Percentiles rank a stretch among this genome's conserved stretches.
Conservation (phyloP, 2,888 invertebrate species). For the Dexiosoma caninum region DNA sequence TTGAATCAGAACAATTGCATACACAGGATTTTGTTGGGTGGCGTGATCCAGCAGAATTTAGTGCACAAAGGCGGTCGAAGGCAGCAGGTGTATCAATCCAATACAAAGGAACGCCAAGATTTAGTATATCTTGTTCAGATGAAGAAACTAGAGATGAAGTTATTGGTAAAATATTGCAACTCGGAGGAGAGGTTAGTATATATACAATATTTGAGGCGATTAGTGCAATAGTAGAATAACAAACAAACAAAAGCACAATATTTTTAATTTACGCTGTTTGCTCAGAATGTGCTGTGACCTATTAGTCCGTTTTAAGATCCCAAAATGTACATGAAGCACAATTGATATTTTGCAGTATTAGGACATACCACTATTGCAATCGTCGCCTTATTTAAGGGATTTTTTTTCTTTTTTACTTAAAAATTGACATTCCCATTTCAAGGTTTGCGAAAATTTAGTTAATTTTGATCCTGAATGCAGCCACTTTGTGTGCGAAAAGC, state of each 20-base stretch:
- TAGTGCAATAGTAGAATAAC: too few relatives aligned
- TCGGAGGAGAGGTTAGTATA: constrained; percentile 69
- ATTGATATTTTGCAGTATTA: too few relatives aligned
- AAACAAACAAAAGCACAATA: too few relatives aligned
- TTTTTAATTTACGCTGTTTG: background rate
- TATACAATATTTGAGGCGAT: too few relatives aligned
- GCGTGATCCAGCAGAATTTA: constrained; percentile 81
- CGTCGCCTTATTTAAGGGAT: background rate
- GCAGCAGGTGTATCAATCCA: constrained; percentile 68
- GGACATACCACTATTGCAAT: too few relatives aligned
- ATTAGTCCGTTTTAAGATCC: too few relatives aligned
- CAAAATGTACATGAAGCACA: too few relatives aligned
- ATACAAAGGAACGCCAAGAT: constrained; percentile 72
- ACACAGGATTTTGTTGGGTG: constrained; percentile 84
- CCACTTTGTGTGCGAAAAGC: constrained; percentile 87
- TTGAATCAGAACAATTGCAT: constrained; percentile 74
- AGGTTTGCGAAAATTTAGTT: constrained; percentile 73
- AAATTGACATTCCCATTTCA: background rate
- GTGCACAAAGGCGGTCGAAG: constrained; percentile 67
- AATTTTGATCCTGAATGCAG: constrained; percentile 83
- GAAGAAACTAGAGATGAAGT: constrained; percentile 70
- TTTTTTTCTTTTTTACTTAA: background rate
- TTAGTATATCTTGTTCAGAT: constrained; percentile 75
- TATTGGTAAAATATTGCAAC: constrained; percentile 68
- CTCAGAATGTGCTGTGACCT: too few relatives aligned